Percentiles rank a stretch among this genome's conserved stretches.
Evolutionary conservation across 2,888 invertebrate species (phyloP).

Genomic region (Punctoribates punctum): DNA sequence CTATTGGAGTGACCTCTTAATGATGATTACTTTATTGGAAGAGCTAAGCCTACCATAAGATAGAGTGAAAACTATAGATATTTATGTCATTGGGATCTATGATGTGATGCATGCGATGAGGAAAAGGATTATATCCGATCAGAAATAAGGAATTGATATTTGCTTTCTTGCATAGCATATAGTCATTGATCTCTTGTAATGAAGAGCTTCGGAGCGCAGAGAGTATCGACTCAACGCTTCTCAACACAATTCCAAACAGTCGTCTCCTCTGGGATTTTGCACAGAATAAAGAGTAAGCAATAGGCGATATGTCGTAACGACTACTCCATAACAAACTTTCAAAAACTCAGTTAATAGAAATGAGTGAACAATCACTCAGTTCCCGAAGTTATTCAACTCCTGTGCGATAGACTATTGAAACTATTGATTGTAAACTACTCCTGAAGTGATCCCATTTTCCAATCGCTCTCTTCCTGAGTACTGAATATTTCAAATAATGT

Average conservation of each 20-base stretch:
- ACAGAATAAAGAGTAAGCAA: background rate
- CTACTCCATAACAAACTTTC: background rate
- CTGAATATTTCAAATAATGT: too few species aligned
- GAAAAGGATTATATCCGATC: slow-evolving; percentile 18
- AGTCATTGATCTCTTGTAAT: slow-evolving; percentile 2
- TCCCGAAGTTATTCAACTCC: background rate
- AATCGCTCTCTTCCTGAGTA: too few species aligned
- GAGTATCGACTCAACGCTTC: background rate
- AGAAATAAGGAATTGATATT: slow-evolving; percentile 13
- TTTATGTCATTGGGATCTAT: background rate
- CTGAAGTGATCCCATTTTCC: too few species aligned
- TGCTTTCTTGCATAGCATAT: background rate
- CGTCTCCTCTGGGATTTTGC: background rate
- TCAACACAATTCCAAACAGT: background rate
- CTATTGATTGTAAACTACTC: too few species aligned
- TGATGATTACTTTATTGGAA: slow-evolving; percentile 25
- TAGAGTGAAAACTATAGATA: background rate
- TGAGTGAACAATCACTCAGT: background rate
- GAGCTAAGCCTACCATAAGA: background rate
- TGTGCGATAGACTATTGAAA: background rate
- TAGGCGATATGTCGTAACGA: background rate
- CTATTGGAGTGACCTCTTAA: slow-evolving; percentile 16
- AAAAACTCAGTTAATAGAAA: slow-evolving; percentile 5
- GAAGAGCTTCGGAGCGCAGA: background rate
- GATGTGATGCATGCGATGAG: background rate